Evolutionary conservation across 37 sponge, comb jelly and placozoan genomes (phyloP).

Genomic region (Agelas oroides): DNA sequence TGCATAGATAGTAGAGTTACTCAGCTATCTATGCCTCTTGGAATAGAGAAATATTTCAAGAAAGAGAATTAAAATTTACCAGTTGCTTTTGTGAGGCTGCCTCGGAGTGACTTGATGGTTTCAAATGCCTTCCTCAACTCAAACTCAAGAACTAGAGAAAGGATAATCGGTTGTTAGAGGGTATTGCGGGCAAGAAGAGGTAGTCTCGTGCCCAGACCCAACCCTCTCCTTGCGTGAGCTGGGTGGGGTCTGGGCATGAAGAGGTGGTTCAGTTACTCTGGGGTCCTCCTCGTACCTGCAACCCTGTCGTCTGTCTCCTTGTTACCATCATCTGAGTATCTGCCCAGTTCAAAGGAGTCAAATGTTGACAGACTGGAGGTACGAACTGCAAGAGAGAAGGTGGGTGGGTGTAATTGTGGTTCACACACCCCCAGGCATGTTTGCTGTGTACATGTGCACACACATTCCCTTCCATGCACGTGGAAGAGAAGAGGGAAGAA

Average conservation of each 20-base stretch:
- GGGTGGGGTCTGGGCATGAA: not conserved
- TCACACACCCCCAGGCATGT: not conserved
- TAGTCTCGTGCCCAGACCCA: too few relatives aligned
- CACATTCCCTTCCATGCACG: not conserved
- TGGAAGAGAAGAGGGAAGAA: not conserved
- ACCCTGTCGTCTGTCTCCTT: slow-evolving; percentile 87
- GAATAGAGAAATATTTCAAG: too few relatives aligned
- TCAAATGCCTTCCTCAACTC: slow-evolving; percentile 95
- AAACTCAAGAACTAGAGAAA: slow-evolving; percentile 85
- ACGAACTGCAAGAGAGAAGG: slow-evolving; percentile 61
- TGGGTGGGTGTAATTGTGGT: not conserved
- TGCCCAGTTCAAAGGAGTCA: slow-evolving; percentile 93
- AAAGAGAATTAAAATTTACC: too few relatives aligned
- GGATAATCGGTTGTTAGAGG: not conserved
- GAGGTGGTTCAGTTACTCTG: too few relatives aligned
- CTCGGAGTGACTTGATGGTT: slow-evolving; percentile 92
- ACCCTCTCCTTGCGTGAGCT: too few relatives aligned
- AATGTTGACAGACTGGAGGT: slow-evolving; percentile 90
- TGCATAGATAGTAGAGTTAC: too few relatives aligned
- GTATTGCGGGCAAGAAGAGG: not conserved
- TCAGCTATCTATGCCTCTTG: too few relatives aligned
- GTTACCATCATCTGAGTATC: slow-evolving; percentile 86
- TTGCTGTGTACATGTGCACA: too few relatives aligned
- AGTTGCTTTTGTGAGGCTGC: slow-evolving; percentile 90
- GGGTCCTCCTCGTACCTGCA: slow-evolving; percentile 74